A percentile compares a stretch with the other conserved stretches of the same genome.
Conservation (phyloP, 1,140 invertebrate genomes). For the Panulirus ornatus region DNA sequence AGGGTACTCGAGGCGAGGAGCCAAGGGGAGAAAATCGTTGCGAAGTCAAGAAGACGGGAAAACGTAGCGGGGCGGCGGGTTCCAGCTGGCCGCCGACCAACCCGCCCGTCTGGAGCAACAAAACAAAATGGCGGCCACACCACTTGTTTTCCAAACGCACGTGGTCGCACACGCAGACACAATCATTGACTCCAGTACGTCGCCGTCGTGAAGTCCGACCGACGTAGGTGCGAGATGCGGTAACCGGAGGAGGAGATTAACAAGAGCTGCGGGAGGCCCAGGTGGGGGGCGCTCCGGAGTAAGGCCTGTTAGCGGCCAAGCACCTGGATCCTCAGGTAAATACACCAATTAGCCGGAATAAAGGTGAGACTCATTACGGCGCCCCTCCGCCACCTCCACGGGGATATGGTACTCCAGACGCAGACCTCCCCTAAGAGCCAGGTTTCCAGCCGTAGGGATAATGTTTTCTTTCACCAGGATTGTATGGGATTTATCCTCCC, state of each 20-base stretch:
- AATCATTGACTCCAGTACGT: background rate
- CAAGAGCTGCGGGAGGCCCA: background rate
- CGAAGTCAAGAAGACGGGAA: conserved; percentile 22
- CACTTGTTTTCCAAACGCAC: conserved; percentile 24
- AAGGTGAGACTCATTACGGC: conserved; percentile 61
- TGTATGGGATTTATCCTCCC: no score
- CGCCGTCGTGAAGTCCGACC: background rate
- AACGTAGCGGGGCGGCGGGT: conserved; percentile 22
- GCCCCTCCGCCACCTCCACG: conserved; percentile 23
- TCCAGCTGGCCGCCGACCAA: conserved; percentile 50
- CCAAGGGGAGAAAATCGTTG: background rate
- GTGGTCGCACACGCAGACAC: conserved; percentile 27
- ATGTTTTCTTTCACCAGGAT: no score
- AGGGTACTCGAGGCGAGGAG: background rate
- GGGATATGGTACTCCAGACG: background rate
- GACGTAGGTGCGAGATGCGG: background rate
- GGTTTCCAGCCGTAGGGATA: no score
- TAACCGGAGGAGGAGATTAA: background rate
- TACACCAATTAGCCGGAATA: conserved; percentile 67
- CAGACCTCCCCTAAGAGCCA: no score
- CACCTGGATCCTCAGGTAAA: conserved; percentile 67
- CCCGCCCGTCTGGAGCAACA: conserved; percentile 35
- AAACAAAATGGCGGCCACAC: conserved; percentile 63
- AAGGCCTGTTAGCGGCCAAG: conserved; percentile 40
- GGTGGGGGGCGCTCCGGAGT: background rate